Percentiles rank a stretch among this genome's conserved stretches.
phyloP scores from a whole-genome alignment of 2,888 invertebrate genomes.

The Ochlodes sylvanus region DNA sequence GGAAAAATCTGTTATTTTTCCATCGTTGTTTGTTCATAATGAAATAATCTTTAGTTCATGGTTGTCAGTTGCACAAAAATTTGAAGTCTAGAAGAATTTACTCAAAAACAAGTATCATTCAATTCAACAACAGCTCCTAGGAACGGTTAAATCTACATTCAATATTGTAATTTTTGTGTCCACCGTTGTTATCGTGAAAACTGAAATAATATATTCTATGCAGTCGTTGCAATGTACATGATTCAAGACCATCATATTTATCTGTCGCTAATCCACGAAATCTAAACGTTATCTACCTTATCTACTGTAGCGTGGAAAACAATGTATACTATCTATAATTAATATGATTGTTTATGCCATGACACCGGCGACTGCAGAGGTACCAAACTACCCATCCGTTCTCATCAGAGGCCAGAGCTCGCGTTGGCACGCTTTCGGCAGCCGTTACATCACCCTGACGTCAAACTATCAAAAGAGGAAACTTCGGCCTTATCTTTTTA shows the following conservation, averaged over 20 bases:
- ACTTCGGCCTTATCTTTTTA: slow-evolving; percentile 56
- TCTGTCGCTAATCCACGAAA: neutral
- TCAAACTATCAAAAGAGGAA: slow-evolving; percentile 68
- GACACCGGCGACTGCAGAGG: slow-evolving; percentile 47
- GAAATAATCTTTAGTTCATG: neutral
- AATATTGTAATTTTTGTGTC: neutral
- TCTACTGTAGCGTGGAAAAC: slow-evolving; percentile 14
- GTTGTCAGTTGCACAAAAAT: neutral
- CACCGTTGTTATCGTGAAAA: neutral
- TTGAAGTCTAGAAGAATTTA: too few relatives aligned
- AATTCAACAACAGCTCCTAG: neutral
- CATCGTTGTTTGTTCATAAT: neutral
- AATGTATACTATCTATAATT: slow-evolving; percentile 5
- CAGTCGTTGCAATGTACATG: neutral
- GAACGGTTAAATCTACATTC: neutral
- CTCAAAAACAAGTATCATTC: too few relatives aligned
- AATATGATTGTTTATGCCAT: slow-evolving; percentile 41
- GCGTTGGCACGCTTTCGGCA: slow-evolving; percentile 69
- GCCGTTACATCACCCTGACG: slow-evolving; percentile 77
- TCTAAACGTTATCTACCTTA: slow-evolving; percentile 12
- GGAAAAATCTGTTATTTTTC: neutral
- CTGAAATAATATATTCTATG: slow-evolving; percentile 1
- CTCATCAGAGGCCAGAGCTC: slow-evolving; percentile 51
- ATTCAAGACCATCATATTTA: neutral
- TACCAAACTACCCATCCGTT: too few relatives aligned